These are phyloP conservation scores for Drosophila chauvacae DNA, from an alignment of 1,140 invertebrate genomes.

Conservation along the genomic window DNA sequence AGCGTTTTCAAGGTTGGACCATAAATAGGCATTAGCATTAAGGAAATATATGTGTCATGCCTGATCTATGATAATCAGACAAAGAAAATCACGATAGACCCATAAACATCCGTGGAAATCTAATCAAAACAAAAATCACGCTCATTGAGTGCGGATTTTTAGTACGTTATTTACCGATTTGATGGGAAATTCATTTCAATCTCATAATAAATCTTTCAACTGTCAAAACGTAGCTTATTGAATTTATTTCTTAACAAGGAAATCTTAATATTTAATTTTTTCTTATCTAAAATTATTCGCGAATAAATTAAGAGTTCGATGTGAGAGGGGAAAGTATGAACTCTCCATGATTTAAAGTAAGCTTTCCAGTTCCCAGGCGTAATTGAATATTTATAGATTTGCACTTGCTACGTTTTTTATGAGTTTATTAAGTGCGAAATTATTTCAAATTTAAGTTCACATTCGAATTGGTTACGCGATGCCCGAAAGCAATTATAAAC, in stretches of 20 bases:
- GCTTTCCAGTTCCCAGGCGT: slow-evolving; percentile 49
- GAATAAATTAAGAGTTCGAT: slow-evolving; percentile 51
- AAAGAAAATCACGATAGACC: slow-evolving; percentile 31
- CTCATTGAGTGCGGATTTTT: neutral
- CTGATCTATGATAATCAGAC: slow-evolving; percentile 16
- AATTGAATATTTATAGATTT: slow-evolving; percentile 67
- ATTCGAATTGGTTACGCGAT: slow-evolving; percentile 25
- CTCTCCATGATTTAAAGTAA: slow-evolving; percentile 1
- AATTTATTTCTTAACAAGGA: slow-evolving; percentile 21
- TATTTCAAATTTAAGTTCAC: slow-evolving; percentile 32
- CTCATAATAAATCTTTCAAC: slow-evolving; percentile 32
- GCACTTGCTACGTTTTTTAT: slow-evolving; percentile 38
- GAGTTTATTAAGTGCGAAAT: slow-evolving; percentile 53
- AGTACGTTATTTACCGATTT: slow-evolving; percentile 2
- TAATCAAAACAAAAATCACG: slow-evolving; percentile 28
- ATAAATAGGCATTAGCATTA: slow-evolving; percentile 41
- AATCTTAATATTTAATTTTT: slow-evolving; percentile 43
- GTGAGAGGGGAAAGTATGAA: slow-evolving; percentile 53
- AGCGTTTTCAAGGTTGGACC: slow-evolving; percentile 24
- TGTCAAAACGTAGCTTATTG: slow-evolving; percentile 42
- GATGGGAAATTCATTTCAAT: slow-evolving; percentile 18
- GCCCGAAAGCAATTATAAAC: slow-evolving; percentile 23
- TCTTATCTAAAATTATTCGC: slow-evolving; percentile 63
- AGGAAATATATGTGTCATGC: slow-evolving; percentile 10
- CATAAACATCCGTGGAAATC: slow-evolving; percentile 22